Evolutionary conservation across 2,888 invertebrate species (phyloP).

Genomic region (Pterostichus niger): DNA sequence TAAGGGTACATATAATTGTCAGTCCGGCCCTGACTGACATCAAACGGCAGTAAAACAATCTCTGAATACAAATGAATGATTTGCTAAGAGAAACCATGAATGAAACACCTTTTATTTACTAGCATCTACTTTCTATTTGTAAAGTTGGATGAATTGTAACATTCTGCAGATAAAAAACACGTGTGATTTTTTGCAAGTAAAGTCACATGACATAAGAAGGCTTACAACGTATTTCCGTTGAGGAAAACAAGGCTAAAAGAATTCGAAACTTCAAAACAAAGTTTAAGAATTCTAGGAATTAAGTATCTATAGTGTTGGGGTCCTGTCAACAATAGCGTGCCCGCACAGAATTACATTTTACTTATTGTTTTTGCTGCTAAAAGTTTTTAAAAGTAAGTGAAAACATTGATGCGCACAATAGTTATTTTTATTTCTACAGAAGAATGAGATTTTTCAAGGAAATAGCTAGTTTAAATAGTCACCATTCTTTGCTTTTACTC

Average conservation of each 20-base stretch:
- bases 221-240: conserved; percentile 29
- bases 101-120: not conserved
- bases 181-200: conserved; percentile 25
- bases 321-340: conserved; percentile 41
- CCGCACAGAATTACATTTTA: conserved; percentile 38
- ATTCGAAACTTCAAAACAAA: conserved; percentile 44
- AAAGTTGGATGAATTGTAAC: not conserved
- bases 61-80: conserved; percentile 23
- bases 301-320: conserved; percentile 50
- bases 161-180: not conserved
- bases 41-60: not conserved
- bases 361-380: conserved; percentile 27
- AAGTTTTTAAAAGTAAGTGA: conserved; percentile 46
- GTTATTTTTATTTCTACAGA: not conserved
- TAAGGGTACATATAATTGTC: too few relatives aligned
- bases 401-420: conserved; percentile 28
- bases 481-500: too few relatives aligned
- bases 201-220: conserved; percentile 19
- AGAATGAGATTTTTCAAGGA: not conserved
- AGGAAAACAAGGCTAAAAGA: conserved; percentile 51
- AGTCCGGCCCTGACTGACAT: not conserved
- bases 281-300: conserved; percentile 45
- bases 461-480: too few relatives aligned
- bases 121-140: not conserved
- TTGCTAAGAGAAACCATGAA: conserved; percentile 35